Evolutionary conservation across 2,113 vertebrate species (phyloP).

Genomic region (Ictidomys tridecemlineatus): DNA sequence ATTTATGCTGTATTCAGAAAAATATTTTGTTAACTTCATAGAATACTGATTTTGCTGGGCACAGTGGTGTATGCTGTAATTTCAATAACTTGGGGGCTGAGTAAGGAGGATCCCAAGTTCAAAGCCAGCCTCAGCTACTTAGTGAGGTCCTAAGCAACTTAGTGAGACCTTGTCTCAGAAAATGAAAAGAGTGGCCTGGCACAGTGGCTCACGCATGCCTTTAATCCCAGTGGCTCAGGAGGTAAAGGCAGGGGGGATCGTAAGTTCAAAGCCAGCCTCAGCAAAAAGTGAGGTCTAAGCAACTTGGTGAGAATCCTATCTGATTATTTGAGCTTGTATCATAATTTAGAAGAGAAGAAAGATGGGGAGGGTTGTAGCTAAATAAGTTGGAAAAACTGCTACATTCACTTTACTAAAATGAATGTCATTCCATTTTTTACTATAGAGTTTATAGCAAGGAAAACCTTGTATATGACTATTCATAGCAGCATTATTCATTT

Average conservation of each 20-base stretch:
- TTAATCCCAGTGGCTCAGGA: too few relatives aligned
- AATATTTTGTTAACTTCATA: conserved; percentile 16
- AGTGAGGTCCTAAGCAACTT: too few relatives aligned
- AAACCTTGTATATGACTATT: neutral
- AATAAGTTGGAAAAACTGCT: neutral
- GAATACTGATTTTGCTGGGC: neutral
- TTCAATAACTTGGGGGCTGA: too few relatives aligned
- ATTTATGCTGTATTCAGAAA: conserved; percentile 18
- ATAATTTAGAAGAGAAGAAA: conserved; percentile 28
- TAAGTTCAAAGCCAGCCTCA: too few relatives aligned
- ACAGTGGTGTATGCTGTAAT: too few relatives aligned
- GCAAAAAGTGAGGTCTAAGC: too few relatives aligned
- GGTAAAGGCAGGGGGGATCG: too few relatives aligned
- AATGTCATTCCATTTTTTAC: conserved; percentile 2
- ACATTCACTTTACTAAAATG: neutral
- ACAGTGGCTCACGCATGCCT: too few relatives aligned
- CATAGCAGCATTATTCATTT: neutral
- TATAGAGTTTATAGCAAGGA: conserved; percentile 14
- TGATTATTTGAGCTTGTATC: conserved; percentile 7
- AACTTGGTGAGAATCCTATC: neutral
- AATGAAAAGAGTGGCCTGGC: too few relatives aligned
- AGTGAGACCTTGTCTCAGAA: too few relatives aligned
- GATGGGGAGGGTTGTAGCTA: neutral
- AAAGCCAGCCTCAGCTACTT: too few relatives aligned
- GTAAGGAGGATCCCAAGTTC: too few relatives aligned